These are phyloP conservation scores for Petrocephalus sullivani DNA, from an alignment of 2,797 vertebrate species.

Conservation along the genomic window DNA sequence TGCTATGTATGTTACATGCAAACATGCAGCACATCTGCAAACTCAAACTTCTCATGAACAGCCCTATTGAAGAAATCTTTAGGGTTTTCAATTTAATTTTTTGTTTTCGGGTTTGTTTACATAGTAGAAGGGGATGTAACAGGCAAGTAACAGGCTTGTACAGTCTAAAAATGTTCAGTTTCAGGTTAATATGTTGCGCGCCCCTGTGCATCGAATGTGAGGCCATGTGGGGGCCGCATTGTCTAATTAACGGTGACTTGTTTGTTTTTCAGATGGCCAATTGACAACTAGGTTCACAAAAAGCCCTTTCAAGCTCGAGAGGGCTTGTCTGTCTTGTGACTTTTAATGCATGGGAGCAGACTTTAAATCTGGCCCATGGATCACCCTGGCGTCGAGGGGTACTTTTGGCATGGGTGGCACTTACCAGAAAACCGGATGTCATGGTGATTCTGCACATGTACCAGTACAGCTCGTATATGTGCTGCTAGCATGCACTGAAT, in stretches of 20 bases:
- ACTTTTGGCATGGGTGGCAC: background rate
- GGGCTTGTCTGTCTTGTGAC: background rate
- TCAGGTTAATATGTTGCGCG: background rate
- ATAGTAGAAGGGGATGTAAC: background rate
- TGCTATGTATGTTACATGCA: background rate
- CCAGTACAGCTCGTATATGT: background rate
- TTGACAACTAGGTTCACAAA: background rate
- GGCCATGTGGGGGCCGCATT: background rate
- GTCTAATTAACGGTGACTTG: background rate
- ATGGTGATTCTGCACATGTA: background rate
- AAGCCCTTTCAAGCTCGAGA: background rate
- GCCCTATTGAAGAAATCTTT: background rate
- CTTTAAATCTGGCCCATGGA: background rate
- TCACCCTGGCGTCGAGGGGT: background rate
- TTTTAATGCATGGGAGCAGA: background rate
- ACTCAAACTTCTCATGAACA: background rate
- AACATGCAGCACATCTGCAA: background rate
- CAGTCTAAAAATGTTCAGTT: background rate
- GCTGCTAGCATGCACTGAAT: background rate
- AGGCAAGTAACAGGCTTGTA: background rate
- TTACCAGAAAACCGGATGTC: background rate
- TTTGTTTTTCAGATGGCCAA: background rate
- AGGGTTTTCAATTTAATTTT: background rate
- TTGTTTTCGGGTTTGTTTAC: background rate
- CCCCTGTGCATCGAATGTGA: background rate